A percentile compares a stretch with the other conserved stretches of the same genome.
phyloP scores from a whole-genome alignment of 2,113 vertebrate genomes.

The Lipophrys pholis region DNA sequence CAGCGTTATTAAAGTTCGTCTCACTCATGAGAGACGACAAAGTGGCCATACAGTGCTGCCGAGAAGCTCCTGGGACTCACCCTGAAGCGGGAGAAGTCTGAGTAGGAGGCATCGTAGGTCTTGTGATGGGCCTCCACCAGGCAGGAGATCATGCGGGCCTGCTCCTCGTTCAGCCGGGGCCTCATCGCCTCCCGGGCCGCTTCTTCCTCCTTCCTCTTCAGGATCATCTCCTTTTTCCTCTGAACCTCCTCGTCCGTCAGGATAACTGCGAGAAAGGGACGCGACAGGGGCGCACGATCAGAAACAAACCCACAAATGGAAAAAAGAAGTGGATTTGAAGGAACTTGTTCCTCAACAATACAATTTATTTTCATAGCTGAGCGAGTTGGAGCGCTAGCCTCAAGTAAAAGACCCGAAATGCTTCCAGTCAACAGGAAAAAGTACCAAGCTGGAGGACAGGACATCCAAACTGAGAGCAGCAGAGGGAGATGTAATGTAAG shows the following conservation, averaged over 20 bases:
- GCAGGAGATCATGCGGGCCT: slow-evolving; percentile 86
- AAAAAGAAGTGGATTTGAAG: no score
- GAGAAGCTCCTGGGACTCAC: slow-evolving; percentile 70
- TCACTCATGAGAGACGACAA: no score
- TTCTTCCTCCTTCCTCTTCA: slow-evolving; percentile 96
- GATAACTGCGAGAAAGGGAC: slow-evolving; percentile 85
- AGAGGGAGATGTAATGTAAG: slow-evolving; percentile 17
- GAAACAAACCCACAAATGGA: no score
- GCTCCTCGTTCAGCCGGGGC: slow-evolving; percentile 91
- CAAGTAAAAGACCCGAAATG: no score
- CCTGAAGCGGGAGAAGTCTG: slow-evolving; percentile 92
- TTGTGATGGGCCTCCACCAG: slow-evolving; percentile 95
- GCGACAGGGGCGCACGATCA: not conserved
- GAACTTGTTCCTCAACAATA: no score
- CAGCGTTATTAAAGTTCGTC: no score
- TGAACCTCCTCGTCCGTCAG: slow-evolving; percentile 97
- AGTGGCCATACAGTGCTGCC: not conserved
- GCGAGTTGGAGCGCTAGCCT: no score
- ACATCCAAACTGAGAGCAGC: not conserved
- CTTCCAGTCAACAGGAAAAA: no score
- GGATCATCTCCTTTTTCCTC: slow-evolving; percentile 94
- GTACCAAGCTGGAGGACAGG: no score
- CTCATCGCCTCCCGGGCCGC: slow-evolving; percentile 89
- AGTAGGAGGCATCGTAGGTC: slow-evolving; percentile 94
- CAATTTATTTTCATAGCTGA: no score